Percentiles rank a stretch among this genome's conserved stretches.
Evolutionary conservation across 1,140 invertebrate genomes (phyloP).

Genomic region (Diuraphis noxia): DNA sequence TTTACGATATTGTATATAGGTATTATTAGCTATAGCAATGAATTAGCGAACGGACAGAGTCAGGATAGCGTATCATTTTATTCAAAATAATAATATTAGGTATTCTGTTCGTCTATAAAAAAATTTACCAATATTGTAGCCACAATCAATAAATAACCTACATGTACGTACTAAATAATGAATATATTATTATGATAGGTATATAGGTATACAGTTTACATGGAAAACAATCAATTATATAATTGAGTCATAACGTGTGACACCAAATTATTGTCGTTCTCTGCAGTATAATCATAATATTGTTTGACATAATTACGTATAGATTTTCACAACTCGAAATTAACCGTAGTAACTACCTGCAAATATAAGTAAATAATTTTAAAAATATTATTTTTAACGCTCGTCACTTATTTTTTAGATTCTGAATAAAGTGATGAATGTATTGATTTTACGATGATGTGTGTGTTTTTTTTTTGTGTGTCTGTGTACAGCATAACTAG

Average conservation of each 20-base stretch:
- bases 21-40: too few species aligned
- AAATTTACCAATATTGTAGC: not conserved
- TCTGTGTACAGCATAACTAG: too few species aligned
- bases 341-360: rapidly evolving
- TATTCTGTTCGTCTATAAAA: not conserved
- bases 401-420: not conserved
- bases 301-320: not conserved
- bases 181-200: too few species aligned
- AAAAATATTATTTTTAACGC: not conserved
- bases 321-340: not conserved
- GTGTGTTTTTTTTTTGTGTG: too few species aligned
- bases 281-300: not conserved
- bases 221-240: not conserved
- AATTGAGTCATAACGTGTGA: not conserved
- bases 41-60: too few species aligned
- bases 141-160: not conserved
- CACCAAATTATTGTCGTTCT: not conserved
- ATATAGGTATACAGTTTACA: not conserved
- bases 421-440: too few species aligned
- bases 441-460: too few species aligned
- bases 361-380: not conserved
- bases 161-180: too few species aligned
- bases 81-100: not conserved
- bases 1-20: not conserved
- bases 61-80: not conserved